Conservation (phyloP, 2,797 vertebrate genomes). For the Schizopygopsis malacanthus region DNA sequence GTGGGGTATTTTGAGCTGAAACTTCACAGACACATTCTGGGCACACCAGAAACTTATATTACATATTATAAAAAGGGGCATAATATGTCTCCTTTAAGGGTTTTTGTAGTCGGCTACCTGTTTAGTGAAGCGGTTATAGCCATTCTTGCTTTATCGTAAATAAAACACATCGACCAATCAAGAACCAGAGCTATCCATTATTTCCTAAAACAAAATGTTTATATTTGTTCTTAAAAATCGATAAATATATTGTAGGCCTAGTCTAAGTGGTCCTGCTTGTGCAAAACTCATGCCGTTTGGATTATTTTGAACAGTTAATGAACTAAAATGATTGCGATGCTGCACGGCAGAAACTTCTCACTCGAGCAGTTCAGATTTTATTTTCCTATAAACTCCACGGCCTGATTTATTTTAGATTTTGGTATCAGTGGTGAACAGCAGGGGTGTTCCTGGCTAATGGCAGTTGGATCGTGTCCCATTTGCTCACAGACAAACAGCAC, state of each 20-base stretch:
- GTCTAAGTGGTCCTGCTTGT: neutral
- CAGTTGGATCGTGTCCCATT: conserved; percentile 31
- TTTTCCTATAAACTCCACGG: conserved; percentile 26
- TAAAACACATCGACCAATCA: neutral
- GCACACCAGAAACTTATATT: too few relatives aligned
- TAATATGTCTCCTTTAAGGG: neutral
- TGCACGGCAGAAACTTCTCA: conserved; percentile 5
- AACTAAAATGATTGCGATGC: neutral
- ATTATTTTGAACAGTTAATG: conserved; percentile 5
- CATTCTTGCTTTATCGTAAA: neutral
- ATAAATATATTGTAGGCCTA: neutral
- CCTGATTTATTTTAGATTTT: conserved; percentile 37
- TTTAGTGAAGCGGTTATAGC: neutral
- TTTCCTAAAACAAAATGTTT: neutral
- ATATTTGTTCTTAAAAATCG: neutral
- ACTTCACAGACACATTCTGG: too few relatives aligned
- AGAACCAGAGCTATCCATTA: neutral
- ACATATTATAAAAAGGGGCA: too few relatives aligned
- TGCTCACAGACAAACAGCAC: conserved; percentile 36
- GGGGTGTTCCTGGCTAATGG: conserved; percentile 35
- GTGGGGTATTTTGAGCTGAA: too few relatives aligned
- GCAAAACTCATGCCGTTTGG: neutral
- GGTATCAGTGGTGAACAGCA: conserved; percentile 31
- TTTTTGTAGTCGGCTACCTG: neutral
- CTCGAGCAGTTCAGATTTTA: conserved; percentile 25